Evolutionary conservation across 2,113 vertebrate species (phyloP).

Genomic region (Zootoca vivipara): DNA sequence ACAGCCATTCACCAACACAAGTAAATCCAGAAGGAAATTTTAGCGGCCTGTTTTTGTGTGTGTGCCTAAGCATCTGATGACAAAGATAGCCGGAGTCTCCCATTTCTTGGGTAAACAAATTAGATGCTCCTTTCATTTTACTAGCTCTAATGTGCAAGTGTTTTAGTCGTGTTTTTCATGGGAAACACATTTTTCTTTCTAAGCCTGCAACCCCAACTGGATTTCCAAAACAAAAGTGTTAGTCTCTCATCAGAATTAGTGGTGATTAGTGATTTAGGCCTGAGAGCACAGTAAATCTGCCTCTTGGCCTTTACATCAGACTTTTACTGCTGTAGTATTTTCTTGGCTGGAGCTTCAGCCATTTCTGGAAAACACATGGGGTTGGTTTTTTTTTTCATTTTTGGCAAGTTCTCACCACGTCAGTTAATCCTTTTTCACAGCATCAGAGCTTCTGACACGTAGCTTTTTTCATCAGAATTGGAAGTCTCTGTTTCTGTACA

Average conservation of each 20-base stretch:
- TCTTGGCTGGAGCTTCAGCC: constrained; percentile 1
- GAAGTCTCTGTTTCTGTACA: neutral
- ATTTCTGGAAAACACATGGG: neutral
- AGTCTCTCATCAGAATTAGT: neutral
- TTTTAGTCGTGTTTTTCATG: neutral
- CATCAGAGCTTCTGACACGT: neutral
- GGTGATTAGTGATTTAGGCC: constrained; percentile 4
- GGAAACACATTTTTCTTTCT: neutral
- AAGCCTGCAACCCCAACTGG: neutral
- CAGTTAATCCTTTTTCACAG: constrained; percentile 18
- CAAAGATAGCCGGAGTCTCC: neutral
- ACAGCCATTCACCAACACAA: neutral
- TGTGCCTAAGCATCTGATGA: neutral
- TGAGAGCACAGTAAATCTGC: constrained; percentile 12
- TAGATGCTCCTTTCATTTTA: neutral
- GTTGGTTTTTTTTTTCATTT: neutral
- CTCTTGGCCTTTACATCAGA: neutral
- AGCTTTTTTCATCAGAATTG: neutral
- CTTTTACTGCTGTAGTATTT: neutral
- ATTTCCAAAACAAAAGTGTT: neutral
- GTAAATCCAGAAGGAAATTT: neutral
- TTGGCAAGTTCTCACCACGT: neutral
- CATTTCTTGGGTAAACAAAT: too few species aligned
- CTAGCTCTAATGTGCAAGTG: neutral
- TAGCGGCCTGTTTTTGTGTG: neutral